Percentiles rank a stretch among this genome's conserved stretches.
Evolutionary conservation across 2,797 vertebrate genomes (phyloP).

Genomic region (Liasis olivaceus): DNA sequence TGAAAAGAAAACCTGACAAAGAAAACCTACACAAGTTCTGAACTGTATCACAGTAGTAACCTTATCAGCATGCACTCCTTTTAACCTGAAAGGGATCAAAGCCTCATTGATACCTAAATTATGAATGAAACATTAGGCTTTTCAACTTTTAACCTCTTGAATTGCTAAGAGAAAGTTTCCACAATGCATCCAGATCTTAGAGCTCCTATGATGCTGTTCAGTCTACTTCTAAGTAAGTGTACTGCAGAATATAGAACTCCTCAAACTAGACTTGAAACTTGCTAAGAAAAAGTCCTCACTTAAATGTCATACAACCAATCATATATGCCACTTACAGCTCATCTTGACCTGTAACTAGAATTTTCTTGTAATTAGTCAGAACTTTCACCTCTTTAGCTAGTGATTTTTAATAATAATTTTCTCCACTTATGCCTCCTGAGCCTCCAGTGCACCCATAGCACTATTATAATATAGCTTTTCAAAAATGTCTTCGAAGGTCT

Average conservation of each 20-base stretch:
- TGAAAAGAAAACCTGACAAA: slow-evolving; percentile 6
- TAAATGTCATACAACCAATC: background rate
- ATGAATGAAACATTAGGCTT: slow-evolving; percentile 71
- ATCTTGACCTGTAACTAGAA: accelerated
- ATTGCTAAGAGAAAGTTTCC: slow-evolving; percentile 65
- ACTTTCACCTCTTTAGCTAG: background rate
- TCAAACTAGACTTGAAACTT: background rate
- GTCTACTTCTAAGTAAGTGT: slow-evolving; percentile 3
- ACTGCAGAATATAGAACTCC: background rate
- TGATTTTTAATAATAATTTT: background rate
- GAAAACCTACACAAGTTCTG: slow-evolving; percentile 28
- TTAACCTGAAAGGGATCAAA: slow-evolving; percentile 55
- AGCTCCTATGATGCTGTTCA: slow-evolving; percentile 29
- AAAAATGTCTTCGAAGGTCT: accelerated
- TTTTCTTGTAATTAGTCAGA: accelerated
- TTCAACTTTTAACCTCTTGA: slow-evolving; percentile 71
- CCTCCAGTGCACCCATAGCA: accelerated
- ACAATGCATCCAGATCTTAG: slow-evolving; percentile 44
- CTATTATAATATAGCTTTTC: accelerated
- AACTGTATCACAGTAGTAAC: slow-evolving; percentile 44
- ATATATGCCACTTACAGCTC: background rate
- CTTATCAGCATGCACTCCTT: slow-evolving; percentile 56
- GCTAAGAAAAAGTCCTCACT: background rate
- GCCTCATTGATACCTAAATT: slow-evolving; percentile 69
- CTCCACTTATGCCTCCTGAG: accelerated